Evolutionary conservation across 2,113 vertebrate genomes (phyloP).

Genomic region (Trachemys scripta): DNA sequence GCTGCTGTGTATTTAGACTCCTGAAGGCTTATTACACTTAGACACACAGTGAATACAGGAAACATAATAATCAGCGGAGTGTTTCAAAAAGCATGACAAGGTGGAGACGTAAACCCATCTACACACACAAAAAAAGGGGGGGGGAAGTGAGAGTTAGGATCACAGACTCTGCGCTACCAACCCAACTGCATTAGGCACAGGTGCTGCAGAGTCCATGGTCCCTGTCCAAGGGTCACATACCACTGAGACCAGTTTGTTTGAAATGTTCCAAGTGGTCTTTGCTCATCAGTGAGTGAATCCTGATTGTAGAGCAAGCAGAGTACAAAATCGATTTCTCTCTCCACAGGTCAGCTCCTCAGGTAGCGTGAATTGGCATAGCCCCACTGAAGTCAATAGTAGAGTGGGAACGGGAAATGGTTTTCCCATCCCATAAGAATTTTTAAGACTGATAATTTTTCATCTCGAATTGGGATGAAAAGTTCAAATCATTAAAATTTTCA

Average conservation of each 20-base stretch:
- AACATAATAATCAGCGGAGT: neutral
- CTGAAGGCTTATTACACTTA: neutral
- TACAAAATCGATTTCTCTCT: neutral
- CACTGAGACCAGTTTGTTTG: neutral
- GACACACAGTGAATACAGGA: neutral
- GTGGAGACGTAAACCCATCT: neutral
- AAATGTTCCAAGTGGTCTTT: neutral
- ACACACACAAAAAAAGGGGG: neutral
- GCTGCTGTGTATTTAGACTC: neutral
- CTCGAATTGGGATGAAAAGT: neutral
- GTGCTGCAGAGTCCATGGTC: neutral
- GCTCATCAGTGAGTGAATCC: neutral
- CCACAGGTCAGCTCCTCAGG: neutral
- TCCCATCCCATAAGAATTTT: neutral
- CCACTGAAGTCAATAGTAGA: neutral
- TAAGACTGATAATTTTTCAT: neutral
- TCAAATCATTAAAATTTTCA: neutral
- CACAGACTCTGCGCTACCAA: rapidly evolving
- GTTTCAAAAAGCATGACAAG: neutral
- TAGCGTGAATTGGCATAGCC: neutral
- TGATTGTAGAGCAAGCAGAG: neutral
- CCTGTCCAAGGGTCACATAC: neutral
- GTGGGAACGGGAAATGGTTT: neutral
- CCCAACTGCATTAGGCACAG: too few relatives aligned
- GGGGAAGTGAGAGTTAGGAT: rapidly evolving